Evolutionary conservation across 1,140 invertebrate species (phyloP), one percentile per base, ranked within the genome.

Genomic region (Anadara kagoshimensis): DNA sequence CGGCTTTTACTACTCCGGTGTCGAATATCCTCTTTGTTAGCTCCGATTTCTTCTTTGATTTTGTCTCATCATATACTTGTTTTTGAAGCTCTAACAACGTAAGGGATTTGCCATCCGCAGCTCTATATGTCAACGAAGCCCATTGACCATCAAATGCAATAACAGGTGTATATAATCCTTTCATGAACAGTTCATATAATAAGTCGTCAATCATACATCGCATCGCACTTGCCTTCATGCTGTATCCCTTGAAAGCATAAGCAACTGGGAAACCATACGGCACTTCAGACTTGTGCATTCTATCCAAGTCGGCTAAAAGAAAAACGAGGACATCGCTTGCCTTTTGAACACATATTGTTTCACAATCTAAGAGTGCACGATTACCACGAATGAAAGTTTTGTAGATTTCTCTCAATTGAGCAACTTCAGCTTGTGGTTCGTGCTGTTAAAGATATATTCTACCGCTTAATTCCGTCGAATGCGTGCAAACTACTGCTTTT

Each of bases 221-320:
- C 56, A 69, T 69, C 18, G 45, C 44, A 11, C 61, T 57, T 5
- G 57, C 20, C 41, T 69, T 69, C 67, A 69, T 69, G 22, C 67
- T 69, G 22, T 69, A 69, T 1, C 56, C 67, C 41, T 69, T 69
- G 29, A 61, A 45, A 20, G 41, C 57, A 61, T 49, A 69, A n/a
- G 22, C 58, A 11, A 69, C 36, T 20, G 67, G 67, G 16, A 61
- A 49, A 5, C 57, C 56, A 43, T 69, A 58, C 36, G 56, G 58
- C 11, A 69, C 7, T 29, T 59, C 67, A 8, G 22, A 14, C 49
- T 61, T 69, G n/a, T 29, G 26, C 12, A 36, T 29, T 20, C 67
- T 44, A 51, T 69, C 57, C 26, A 69, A 16, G 26, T 59, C 45
- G 18, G 10, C 11, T 1, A 69, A 4, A 56, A 69, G 41, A 14